Evolutionary conservation across 1,140 invertebrate genomes (phyloP).

Genomic region (Eubasilissa regina): DNA sequence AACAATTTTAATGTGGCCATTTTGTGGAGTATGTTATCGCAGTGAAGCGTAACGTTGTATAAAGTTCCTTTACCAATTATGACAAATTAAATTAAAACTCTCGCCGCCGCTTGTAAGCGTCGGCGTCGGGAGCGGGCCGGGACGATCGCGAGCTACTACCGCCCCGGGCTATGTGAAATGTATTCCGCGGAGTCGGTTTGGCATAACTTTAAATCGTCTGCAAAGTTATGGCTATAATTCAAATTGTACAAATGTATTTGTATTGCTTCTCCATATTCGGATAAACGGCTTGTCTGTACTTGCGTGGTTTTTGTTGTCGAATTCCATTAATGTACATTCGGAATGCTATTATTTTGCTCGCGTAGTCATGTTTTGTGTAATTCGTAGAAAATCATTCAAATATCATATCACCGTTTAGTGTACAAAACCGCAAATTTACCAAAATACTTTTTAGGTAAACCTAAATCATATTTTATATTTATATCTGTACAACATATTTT

Average conservation of each 20-base stretch:
- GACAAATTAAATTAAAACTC: constrained; percentile 52
- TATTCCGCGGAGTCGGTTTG: constrained; percentile 24
- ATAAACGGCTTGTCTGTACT: constrained; percentile 21
- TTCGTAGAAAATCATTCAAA: too few species aligned
- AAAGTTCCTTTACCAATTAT: constrained; percentile 48
- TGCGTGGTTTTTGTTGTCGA: constrained; percentile 26
- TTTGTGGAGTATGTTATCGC: constrained; percentile 35
- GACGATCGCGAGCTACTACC: background rate
- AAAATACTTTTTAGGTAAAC: background rate
- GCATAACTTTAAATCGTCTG: constrained; percentile 59
- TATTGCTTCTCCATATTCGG: constrained; percentile 30
- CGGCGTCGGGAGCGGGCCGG: too few species aligned
- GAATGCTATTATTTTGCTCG: background rate
- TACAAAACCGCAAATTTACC: background rate
- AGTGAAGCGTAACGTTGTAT: constrained; percentile 13
- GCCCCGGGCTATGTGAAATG: constrained; percentile 39
- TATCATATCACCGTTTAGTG: background rate
- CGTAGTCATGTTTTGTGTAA: too few species aligned
- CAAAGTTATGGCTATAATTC: constrained; percentile 57
- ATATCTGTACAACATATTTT: too few species aligned
- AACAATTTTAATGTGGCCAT: constrained; percentile 37
- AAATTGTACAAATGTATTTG: constrained; percentile 57
- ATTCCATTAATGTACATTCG: background rate
- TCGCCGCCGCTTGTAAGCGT: background rate
- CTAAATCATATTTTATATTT: too few species aligned